Evolutionary conservation across 2,888 invertebrate species (phyloP), one percentile per base, ranked within the genome.

Genomic region (Craniophora ligustri): DNA sequence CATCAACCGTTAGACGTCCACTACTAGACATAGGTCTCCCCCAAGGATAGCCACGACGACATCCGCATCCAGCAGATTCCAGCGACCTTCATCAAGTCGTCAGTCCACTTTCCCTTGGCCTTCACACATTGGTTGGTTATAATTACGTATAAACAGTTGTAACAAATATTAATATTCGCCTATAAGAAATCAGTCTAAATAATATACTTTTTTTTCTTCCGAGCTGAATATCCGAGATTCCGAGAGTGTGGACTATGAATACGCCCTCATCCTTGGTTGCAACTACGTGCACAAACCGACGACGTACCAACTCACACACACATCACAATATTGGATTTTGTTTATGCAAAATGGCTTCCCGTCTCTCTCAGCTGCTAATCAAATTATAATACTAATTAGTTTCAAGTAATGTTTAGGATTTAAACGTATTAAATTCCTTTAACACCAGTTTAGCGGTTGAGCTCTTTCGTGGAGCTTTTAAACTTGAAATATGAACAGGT

Each of bases 321-420:
- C 64, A 35, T 59, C 60, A 64, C 66, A 75, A 82, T 90, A 91
- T 91, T 91, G 89, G 89, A 91, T 91, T 91, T 88, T 85, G 88
- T 89, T 85, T 86, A 85, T 81, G 75, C 79, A 82, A 84, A 86
- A 89, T 84, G 88, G 89, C 88, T 89, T 89, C 88, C 75, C 75
- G 76, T 72, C 76, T 76, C 75, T 69, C 62, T 66, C 64, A 32
- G 38, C 61, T 61, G 48, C 54, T 79, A 76, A 79, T 74, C 69
- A 72, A 75, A 77, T 79, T 73, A 75, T 54, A 39, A 48, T 65
- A 70, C 66, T 79, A 75, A 80, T 79, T 78, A 80, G 76, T 69
- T 67, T 38, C 16, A 45, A 47, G 11, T 31, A 44, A n/a, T 23
- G 18, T 56, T 68, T 61, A 28, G 44, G 14, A 42, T 39, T 66